A percentile compares a stretch with the other conserved stretches of the same genome.
Conservation (phyloP, 2,888 invertebrate species). For the Macrophya annulata region DNA sequence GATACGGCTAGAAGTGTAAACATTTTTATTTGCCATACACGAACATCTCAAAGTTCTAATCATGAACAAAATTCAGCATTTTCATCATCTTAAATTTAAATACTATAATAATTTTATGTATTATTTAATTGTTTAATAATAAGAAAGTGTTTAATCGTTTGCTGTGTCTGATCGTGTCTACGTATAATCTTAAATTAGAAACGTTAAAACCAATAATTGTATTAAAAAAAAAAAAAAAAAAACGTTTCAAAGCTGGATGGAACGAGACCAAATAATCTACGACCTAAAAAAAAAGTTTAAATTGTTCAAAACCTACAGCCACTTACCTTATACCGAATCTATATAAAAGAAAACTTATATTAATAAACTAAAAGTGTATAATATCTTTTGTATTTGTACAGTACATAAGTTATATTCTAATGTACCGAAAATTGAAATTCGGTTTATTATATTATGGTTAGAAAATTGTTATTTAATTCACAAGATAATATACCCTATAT, state of each 20-base stretch:
- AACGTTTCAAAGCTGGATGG: slow-evolving; percentile 40
- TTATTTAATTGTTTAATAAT: neutral
- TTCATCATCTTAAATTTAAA: neutral
- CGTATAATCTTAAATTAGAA: slow-evolving; percentile 7
- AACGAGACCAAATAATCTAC: neutral
- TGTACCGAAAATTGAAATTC: neutral
- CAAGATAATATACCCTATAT: neutral
- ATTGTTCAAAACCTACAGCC: neutral
- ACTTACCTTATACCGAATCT: neutral
- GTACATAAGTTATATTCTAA: neutral
- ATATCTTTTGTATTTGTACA: neutral
- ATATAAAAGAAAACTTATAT: neutral
- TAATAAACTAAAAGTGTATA: neutral
- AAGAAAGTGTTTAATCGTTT: neutral
- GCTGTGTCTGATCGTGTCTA: slow-evolving; percentile 26
- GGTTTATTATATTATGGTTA: too few relatives aligned
- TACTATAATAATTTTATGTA: neutral
- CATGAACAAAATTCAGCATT: slow-evolving; percentile 17
- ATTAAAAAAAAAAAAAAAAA: neutral
- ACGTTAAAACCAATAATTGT: neutral
- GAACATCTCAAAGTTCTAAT: slow-evolving; percentile 55
- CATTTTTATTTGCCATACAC: slow-evolving; percentile 68
- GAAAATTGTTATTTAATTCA: slow-evolving; percentile 18
- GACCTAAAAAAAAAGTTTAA: neutral
- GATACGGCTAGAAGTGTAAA: slow-evolving; percentile 63